Evolutionary conservation across 2,797 vertebrate species (phyloP), one percentile per base, ranked within the genome.

Genomic region (Leptatherina wallacei): DNA sequence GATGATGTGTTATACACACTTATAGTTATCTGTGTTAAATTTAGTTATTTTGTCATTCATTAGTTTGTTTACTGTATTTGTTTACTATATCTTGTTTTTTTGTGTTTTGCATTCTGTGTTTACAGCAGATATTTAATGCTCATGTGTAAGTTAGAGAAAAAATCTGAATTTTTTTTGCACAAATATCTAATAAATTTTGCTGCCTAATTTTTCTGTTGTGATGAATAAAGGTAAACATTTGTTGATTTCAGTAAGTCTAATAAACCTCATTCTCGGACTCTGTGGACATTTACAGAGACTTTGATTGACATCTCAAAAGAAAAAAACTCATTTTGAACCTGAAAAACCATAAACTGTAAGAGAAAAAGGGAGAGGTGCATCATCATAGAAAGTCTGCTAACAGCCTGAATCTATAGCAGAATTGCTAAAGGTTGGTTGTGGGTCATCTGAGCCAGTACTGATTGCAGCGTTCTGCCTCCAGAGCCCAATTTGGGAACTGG

Each of bases 41-140:
- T 16, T 33, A 6, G 6, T 52, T 47, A 7, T 24, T 78, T 55
- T 13, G 12, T 32, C 24, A 55, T 27, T 20, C 10, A 30, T 64
- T 1, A 4, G 27, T 47, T 10, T 2, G 60, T 20, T 16, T 20
- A 30, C 20, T 5, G 10, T 6, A 16, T n/a, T 69, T 64, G 20
- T 69, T 60, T 63, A 51, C 29, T 36, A 2, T 44, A 27, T 54
- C 12, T 54, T 54, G 20, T 27, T 52, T 44, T 70, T 44, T 8
- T 44, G 42, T 44, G 42, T 44, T 44, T 20, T 6, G 4, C 18
- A 20, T 20, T 44, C 18, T 42, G 40, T 44, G 16, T 44, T 44
- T 44, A 44, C 18, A 44, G 18, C 42, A 44, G 16, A 18, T 42
- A 18, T 42, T 44, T 14, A 42, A 18, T 42, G 40, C 4, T 42